Evolutionary conservation across 2,113 vertebrate genomes (phyloP).

Genomic region (Pleuronectes platessa): DNA sequence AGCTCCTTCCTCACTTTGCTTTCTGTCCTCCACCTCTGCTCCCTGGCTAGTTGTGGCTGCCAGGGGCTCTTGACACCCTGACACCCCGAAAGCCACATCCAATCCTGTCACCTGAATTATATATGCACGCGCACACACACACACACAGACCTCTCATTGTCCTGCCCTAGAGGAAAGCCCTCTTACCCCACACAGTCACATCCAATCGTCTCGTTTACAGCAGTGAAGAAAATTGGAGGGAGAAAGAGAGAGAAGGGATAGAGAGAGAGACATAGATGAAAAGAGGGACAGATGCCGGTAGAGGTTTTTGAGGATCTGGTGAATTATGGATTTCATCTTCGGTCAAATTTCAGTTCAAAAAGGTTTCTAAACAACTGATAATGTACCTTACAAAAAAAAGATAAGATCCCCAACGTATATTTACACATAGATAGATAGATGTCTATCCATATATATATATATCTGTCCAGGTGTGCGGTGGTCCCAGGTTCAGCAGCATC

Average conservation of each 20-base stretch:
- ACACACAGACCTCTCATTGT: slow-evolving; percentile 52
- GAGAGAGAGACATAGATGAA: slow-evolving; percentile 5
- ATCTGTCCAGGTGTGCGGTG: too few species aligned
- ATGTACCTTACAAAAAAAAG: too few species aligned
- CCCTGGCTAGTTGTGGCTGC: slow-evolving; percentile 13
- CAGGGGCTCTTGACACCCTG: slow-evolving; percentile 28
- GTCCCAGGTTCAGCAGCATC: too few species aligned
- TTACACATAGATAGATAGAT: too few species aligned
- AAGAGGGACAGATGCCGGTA: background rate
- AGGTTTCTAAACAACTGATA: too few species aligned
- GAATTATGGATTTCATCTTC: too few species aligned
- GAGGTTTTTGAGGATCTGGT: too few species aligned
- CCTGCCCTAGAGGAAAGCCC: slow-evolving; percentile 44
- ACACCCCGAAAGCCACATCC: slow-evolving; percentile 51
- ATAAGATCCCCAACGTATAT: too few species aligned
- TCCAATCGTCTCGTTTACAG: slow-evolving; percentile 41
- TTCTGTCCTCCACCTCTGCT: slow-evolving; percentile 21
- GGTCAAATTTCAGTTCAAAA: too few species aligned
- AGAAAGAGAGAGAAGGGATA: background rate
- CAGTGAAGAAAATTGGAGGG: background rate
- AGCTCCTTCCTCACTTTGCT: slow-evolving; percentile 20
- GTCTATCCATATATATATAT: too few species aligned
- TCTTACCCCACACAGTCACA: slow-evolving; percentile 52
- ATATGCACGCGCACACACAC: slow-evolving; percentile 17
- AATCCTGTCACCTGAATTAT: slow-evolving; percentile 53